A percentile compares a stretch with the other conserved stretches of the same genome.
These are phyloP conservation scores for Sminthopsis crassicaudata DNA, from an alignment of 2,113 vertebrate species.

Conservation along the genomic window DNA sequence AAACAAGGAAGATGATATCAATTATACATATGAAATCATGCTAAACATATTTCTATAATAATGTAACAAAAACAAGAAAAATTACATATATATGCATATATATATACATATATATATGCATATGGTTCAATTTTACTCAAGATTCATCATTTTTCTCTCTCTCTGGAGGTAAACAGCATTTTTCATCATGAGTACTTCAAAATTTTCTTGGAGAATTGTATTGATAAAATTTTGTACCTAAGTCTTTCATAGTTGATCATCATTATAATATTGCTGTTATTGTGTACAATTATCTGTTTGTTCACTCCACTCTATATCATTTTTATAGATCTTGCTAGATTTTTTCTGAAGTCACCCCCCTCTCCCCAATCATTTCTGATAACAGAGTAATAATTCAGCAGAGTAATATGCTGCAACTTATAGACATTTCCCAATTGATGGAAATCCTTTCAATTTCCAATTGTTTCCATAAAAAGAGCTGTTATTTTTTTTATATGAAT, in stretches of 20 bases:
- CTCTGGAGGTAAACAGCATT: background rate
- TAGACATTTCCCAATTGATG: background rate
- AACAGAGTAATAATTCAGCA: background rate
- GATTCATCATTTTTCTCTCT: no score
- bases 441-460: background rate
- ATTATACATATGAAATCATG: no score
- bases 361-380: background rate
- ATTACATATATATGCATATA: no score
- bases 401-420: background rate
- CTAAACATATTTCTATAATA: no score
- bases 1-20: background rate
- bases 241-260: background rate
- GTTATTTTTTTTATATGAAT: background rate
- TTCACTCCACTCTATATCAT: background rate
- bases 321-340: background rate
- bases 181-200: background rate
- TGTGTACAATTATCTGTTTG: background rate
- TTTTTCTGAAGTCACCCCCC: background rate
- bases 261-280: background rate
- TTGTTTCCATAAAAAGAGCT: background rate
- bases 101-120: no score
- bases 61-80: no score
- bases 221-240: background rate
- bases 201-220: background rate
- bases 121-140: no score